phyloP scores from a whole-genome alignment of 2,113 vertebrate genomes.

The Stigmatopora nigra region DNA sequence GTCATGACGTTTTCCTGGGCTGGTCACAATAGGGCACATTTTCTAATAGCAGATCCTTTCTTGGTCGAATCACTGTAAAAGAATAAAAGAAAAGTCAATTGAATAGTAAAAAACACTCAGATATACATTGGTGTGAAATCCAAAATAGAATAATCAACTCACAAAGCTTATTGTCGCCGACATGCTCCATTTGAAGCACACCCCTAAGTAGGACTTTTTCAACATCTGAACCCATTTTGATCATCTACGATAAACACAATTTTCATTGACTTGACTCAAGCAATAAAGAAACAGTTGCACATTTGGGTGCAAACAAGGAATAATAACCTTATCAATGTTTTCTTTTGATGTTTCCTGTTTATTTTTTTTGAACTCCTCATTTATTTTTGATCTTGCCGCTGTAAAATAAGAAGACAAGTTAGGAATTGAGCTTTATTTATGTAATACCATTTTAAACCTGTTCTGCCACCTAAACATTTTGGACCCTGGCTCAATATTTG shows the following conservation, averaged over 20 bases:
- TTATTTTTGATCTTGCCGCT: constrained; percentile 72
- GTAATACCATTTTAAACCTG: not conserved
- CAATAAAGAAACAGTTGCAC: not conserved
- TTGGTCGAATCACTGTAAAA: constrained; percentile 64
- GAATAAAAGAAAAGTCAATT: not conserved
- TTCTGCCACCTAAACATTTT: not conserved
- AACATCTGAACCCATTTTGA: constrained; percentile 68
- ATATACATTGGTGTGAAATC: not conserved
- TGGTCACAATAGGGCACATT: constrained; percentile 70
- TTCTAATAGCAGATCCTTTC: constrained; percentile 63
- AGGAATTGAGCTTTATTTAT: not conserved
- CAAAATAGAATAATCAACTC: constrained; percentile 23
- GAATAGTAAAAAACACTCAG: not conserved
- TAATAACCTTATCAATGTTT: constrained; percentile 65
- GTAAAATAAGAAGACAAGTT: constrained; percentile 2
- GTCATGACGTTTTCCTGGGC: constrained; percentile 61
- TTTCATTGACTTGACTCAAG: not conserved
- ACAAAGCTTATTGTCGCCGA: constrained; percentile 57
- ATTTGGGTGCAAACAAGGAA: not conserved
- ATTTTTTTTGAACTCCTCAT: constrained; percentile 71
- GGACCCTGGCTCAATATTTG: no score
- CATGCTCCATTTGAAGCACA: constrained; percentile 67
- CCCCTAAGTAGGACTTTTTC: constrained; percentile 60
- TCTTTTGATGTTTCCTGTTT: constrained; percentile 63
- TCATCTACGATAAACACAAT: constrained; percentile 55